These are phyloP conservation scores for Pelosia muscerda DNA, from an alignment of 2,888 invertebrate genomes.

Conservation along the genomic window DNA sequence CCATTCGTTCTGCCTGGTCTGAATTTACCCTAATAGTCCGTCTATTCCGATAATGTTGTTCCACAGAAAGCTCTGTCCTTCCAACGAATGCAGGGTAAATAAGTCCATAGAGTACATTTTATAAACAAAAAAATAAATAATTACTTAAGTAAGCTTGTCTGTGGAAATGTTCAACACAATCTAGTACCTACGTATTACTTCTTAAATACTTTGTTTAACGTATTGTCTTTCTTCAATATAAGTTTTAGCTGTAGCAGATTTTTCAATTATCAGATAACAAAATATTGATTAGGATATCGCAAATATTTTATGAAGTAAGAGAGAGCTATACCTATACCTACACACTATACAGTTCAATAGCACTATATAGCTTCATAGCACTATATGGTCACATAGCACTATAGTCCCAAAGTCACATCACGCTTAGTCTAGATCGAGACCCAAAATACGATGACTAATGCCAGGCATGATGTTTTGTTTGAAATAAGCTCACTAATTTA, in stretches of 20 bases:
- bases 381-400: no score
- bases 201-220: conserved; percentile 18
- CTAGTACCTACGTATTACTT: conserved; percentile 32
- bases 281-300: background rate
- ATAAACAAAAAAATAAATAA: conserved; percentile 58
- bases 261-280: background rate
- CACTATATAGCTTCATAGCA: no score
- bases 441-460: no score
- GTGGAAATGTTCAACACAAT: conserved; percentile 54
- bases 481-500: no score
- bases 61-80: conserved; percentile 62
- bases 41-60: conserved; percentile 46
- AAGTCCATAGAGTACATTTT: conserved; percentile 66
- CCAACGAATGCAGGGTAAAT: conserved; percentile 69
- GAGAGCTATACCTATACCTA: no score
- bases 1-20: no score
- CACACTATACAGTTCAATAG: no score
- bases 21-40: conserved; percentile 21
- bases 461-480: no score
- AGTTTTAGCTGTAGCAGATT: background rate
- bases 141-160: conserved; percentile 59
- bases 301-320: background rate
- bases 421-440: no score
- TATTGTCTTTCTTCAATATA: background rate
- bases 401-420: no score